Evolutionary conservation across 2,797 vertebrate genomes (phyloP).

Genomic region (Microhierax caerulescens): DNA sequence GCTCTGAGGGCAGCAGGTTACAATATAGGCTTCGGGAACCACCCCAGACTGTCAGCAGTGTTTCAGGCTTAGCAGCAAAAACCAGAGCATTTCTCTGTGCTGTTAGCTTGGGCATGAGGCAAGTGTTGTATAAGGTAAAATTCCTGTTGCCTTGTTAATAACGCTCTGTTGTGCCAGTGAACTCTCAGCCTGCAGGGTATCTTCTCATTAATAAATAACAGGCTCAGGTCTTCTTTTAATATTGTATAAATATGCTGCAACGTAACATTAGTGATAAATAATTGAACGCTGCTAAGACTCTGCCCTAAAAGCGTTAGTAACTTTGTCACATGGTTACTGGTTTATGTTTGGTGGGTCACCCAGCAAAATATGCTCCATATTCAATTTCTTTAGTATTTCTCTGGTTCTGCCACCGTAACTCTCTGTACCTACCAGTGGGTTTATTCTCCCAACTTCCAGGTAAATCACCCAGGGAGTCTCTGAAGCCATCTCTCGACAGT

Average conservation of each 20-base stretch:
- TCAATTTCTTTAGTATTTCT: background rate
- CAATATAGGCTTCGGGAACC: background rate
- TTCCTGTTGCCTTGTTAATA: background rate
- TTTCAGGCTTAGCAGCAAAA: background rate
- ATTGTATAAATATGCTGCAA: constrained; percentile 14
- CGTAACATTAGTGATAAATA: constrained; percentile 17
- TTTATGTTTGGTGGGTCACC: background rate
- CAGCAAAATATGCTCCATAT: background rate
- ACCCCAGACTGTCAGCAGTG: background rate
- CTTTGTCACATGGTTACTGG: background rate
- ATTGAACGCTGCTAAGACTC: background rate
- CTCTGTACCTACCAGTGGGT: background rate
- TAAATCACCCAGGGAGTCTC: background rate
- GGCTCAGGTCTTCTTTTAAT: constrained; percentile 22
- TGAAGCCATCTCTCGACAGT: background rate
- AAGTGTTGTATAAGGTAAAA: background rate
- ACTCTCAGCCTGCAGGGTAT: background rate
- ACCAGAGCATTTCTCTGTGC: background rate
- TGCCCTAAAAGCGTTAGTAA: background rate
- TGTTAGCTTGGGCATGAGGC: background rate
- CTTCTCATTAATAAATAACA: constrained; percentile 34
- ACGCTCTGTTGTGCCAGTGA: background rate
- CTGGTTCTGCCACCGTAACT: background rate
- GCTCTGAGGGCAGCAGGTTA: background rate
- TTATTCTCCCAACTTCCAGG: background rate